A percentile compares a stretch with the other conserved stretches of the same genome.
Evolutionary conservation across 2,797 vertebrate genomes (phyloP).

Genomic region (Apogon talboti): DNA sequence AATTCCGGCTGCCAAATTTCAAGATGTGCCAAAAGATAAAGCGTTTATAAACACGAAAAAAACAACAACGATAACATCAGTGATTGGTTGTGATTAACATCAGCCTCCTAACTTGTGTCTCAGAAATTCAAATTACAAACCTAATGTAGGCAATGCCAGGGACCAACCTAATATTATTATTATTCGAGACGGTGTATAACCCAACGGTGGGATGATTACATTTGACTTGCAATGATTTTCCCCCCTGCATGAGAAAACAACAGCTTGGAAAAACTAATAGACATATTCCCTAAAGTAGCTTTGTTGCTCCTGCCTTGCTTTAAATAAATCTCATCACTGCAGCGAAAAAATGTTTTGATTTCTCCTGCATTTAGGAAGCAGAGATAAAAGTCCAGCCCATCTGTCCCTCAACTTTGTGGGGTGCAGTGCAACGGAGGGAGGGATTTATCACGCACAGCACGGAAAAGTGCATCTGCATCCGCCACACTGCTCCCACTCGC

Average conservation of each 20-base stretch:
- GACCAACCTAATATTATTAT: conserved; percentile 79
- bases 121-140: conserved; percentile 75
- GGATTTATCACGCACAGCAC: conserved; percentile 72
- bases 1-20: conserved; percentile 72
- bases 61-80: conserved; percentile 62
- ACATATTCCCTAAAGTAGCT: conserved; percentile 74
- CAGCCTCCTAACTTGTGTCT: conserved; percentile 67
- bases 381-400: conserved; percentile 78
- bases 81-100: conserved; percentile 80
- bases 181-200: conserved; percentile 77
- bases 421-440: conserved; percentile 44
- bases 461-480: conserved; percentile 75
- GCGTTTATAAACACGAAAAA: conserved; percentile 65
- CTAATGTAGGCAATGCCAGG: conserved; percentile 68
- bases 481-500: conserved; percentile 59
- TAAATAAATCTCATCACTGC: conserved; percentile 74
- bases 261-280: conserved; percentile 78
- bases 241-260: conserved; percentile 72
- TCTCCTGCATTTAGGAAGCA: conserved; percentile 65
- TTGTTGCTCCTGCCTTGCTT: conserved; percentile 68
- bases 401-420: conserved; percentile 70
- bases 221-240: conserved; percentile 83
- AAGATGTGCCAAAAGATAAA: conserved; percentile 73
- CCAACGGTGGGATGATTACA: conserved; percentile 81
- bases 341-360: conserved; percentile 77